phyloP scores from a whole-genome alignment of 2,888 invertebrate species.

The Eledone cirrhosa region DNA sequence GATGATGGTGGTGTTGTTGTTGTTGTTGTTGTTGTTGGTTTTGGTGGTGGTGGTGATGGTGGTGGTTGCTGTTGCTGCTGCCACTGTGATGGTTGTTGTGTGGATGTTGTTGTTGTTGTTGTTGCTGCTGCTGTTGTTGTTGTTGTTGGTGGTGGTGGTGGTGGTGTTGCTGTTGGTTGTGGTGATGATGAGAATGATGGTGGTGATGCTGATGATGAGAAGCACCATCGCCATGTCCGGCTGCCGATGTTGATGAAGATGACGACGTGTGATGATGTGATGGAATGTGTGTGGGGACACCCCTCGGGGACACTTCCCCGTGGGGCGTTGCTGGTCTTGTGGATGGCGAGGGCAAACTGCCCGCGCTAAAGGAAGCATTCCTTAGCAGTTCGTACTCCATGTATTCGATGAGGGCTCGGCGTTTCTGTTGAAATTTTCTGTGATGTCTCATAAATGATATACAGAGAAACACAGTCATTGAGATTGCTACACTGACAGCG shows the following conservation, averaged over 20 bases:
- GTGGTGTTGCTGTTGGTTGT: not conserved
- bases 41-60: not conserved
- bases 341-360: not conserved
- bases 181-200: not conserved
- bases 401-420: constrained; percentile 26
- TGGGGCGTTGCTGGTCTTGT: not conserved
- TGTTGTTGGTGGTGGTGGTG: not conserved
- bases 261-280: constrained; percentile 5
- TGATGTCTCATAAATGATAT: constrained; percentile 23
- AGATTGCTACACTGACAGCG: constrained; percentile 8
- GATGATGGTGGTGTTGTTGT: constrained; percentile 16
- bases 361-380: constrained; percentile 8
- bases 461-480: constrained; percentile 23
- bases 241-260: not conserved
- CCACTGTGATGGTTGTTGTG: not conserved
- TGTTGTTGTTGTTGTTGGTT: constrained; percentile 5
- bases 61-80: not conserved
- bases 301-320: constrained; percentile 1
- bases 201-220: not conserved
- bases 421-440: constrained; percentile 19
- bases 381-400: constrained; percentile 27
- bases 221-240: too few relatives aligned
- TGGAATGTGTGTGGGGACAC: constrained; percentile 15
- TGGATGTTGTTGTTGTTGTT: not conserved
- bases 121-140: not conserved